Evolutionary conservation across 2,888 invertebrate genomes (phyloP), one percentile per base, ranked within the genome.

Genomic region (Sinodicranocentrus sp.): DNA sequence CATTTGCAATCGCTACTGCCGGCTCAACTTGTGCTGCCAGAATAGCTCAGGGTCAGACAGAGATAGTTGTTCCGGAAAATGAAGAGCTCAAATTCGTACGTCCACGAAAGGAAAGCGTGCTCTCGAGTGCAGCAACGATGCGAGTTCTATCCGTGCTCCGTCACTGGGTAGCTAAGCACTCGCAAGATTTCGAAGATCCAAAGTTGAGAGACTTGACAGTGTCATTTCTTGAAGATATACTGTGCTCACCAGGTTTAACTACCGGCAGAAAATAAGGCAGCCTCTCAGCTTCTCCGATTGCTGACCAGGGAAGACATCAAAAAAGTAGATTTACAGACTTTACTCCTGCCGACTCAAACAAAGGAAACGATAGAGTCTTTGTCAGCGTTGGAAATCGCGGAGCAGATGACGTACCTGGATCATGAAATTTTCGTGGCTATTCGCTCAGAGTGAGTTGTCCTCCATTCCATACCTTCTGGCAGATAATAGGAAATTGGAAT

Each of bases 101-200:
- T 33, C 89, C 89, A 10, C 92, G 93, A 71, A 93, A 94, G 86
- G 95, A 95, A 89, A 95, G 94, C 8, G 94, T 96, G 57, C 95
- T 97, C 90, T 96, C 96, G 57, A 96, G 96, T 3, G 97, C 97
- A n/a, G 97, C 97, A 76, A 97, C 97, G 0, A 97, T 97, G 97
- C 91, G 97, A 84, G 97, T 97, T 0, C 92, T 97, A 0, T 97
- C 96, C 90, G 97, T 97, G 1, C 92, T 97, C 63, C 93, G 96
- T 84, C 97, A 97, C 90, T 97, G 97, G 97, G 95, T 96, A 39
- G 95, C 95, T 0, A 97, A 97, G 91, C 97, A 97, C 90, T 94
- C 95, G 0, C 95, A 96, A 90, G 93, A 88, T 59, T 88, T 88
- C 65, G 87, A 88, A 52, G 88, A 85, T 65, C 71, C 82, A 1